A percentile compares a stretch with the other conserved stretches of the same genome.
Evolutionary conservation across 2,797 vertebrate species (phyloP).

Genomic region (Enteromius radiatus): DNA sequence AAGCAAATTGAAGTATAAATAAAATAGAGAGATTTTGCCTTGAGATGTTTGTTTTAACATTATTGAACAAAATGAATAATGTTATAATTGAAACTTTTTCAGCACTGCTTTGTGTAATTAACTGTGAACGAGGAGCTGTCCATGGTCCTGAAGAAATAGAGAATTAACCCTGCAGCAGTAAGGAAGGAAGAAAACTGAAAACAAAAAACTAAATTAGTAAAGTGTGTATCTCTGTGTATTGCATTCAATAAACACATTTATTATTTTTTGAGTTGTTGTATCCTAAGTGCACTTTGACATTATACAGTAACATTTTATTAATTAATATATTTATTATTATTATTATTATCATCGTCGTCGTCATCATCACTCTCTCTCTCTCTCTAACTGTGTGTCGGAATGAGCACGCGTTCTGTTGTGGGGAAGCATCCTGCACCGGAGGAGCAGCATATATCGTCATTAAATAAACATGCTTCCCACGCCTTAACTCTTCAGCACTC

Average conservation of each 20-base stretch:
- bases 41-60: not conserved
- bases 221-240: not conserved
- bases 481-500: conserved; percentile 59
- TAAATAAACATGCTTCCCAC: conserved; percentile 65
- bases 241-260: not conserved
- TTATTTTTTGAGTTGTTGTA: not conserved
- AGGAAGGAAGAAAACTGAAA: not conserved
- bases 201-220: not conserved
- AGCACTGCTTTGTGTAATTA: conserved; percentile 1
- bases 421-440: conserved; percentile 51
- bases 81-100: not conserved
- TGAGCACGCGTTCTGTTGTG: conserved; percentile 14
- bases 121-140: conserved; percentile 53
- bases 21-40: not conserved
- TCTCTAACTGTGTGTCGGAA: not conserved
- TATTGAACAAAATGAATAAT: not conserved
- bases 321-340: not conserved
- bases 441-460: conserved; percentile 47
- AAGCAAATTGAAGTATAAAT: not conserved
- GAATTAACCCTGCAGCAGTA: not conserved
- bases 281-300: not conserved
- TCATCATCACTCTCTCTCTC: not conserved
- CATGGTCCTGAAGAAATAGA: conserved; percentile 59
- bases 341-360: not conserved
- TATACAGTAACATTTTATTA: not conserved